Percentiles rank a stretch among this genome's conserved stretches.
These are phyloP conservation scores for Xiphorhynchus elegans DNA, from an alignment of 2,113 vertebrate species.

Conservation along the genomic window DNA sequence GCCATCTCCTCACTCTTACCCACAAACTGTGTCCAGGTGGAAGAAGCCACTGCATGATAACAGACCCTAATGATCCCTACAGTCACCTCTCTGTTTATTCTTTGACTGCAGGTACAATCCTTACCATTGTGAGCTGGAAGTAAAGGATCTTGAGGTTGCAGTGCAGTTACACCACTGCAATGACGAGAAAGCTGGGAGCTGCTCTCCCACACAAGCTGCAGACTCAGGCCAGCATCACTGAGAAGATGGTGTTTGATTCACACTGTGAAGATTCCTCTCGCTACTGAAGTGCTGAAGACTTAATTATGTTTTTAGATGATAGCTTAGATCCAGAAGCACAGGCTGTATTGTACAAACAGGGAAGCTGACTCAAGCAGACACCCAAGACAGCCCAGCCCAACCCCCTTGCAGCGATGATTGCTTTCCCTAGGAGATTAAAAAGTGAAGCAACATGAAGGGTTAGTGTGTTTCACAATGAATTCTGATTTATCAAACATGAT, in stretches of 20 bases:
- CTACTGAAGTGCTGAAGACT: slow-evolving; percentile 37
- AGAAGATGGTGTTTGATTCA: neutral
- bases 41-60: neutral
- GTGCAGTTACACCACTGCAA: neutral
- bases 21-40: neutral
- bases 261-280: neutral
- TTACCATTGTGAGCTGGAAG: neutral
- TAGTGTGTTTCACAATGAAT: slow-evolving; percentile 58
- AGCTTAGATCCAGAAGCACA: slow-evolving; percentile 14
- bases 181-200: neutral
- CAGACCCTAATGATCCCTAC: neutral
- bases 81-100: neutral
- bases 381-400: slow-evolving; percentile 43
- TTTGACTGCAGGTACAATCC: neutral
- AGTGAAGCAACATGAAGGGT: slow-evolving; percentile 42
- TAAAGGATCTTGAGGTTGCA: neutral
- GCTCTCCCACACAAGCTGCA: neutral
- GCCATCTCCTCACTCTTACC: neutral
- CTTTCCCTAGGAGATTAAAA: slow-evolving; percentile 37
- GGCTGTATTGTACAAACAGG: slow-evolving; percentile 19
- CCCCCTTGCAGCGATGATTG: slow-evolving; percentile 23
- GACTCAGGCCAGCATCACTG: neutral
- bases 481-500: slow-evolving; percentile 72
- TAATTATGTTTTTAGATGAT: slow-evolving; percentile 50
- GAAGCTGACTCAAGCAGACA: slow-evolving; percentile 29